phyloP scores from a whole-genome alignment of 2,797 vertebrate species.

The Myotis findleyi region DNA sequence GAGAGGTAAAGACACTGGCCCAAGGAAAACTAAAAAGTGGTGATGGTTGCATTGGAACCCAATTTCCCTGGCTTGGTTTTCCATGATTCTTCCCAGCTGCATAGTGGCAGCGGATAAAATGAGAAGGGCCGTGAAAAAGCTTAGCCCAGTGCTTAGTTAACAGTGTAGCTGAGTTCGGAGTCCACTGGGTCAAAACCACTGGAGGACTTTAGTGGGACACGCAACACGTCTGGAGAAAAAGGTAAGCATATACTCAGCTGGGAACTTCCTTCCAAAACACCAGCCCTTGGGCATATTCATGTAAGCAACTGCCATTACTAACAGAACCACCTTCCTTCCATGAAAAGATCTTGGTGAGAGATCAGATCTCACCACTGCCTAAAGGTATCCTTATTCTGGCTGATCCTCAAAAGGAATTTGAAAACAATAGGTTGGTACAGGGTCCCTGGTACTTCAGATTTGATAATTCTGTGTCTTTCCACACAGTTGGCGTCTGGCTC shows the following conservation, averaged over 20 bases:
- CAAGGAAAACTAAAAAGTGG: neutral
- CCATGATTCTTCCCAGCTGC: neutral
- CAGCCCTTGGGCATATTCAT: neutral
- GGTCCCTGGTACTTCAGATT: neutral
- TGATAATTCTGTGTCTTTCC: neutral
- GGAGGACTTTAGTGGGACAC: neutral
- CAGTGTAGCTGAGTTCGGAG: neutral
- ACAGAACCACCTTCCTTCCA: neutral
- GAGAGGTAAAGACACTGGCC: neutral
- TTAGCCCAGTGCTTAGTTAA: neutral
- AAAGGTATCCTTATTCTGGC: neutral
- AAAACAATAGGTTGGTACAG: neutral
- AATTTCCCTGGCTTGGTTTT: neutral
- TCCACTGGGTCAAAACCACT: neutral
- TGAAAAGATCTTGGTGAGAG: neutral
- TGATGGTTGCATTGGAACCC: neutral
- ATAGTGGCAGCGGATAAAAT: neutral
- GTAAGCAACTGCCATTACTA: neutral
- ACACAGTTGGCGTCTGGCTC: neutral
- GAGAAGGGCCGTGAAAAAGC: neutral
- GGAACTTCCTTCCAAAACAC: neutral
- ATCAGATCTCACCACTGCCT: neutral
- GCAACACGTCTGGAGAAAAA: neutral
- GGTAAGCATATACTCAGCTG: neutral
- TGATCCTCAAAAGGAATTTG: slow-evolving; percentile 15